A percentile compares a stretch with the other conserved stretches of the same genome.
phyloP scores from a whole-genome alignment of 2,888 invertebrate genomes.

The Dasysyrphus tricinctus region DNA sequence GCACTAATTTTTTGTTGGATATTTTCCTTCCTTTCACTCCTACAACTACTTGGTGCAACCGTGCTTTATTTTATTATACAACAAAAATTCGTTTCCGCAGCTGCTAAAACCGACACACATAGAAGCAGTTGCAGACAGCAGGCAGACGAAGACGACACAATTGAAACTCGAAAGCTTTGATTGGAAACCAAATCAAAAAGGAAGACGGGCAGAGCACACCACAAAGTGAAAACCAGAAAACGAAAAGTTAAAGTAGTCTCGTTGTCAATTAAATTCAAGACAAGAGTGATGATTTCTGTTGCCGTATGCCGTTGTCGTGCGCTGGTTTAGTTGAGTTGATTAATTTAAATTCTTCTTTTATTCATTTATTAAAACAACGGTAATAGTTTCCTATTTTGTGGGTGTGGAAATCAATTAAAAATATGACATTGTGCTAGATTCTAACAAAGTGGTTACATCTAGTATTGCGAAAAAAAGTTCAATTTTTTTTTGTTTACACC shows the following conservation, averaged over 20 bases:
- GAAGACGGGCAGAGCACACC: not conserved
- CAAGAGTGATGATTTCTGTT: constrained; percentile 3
- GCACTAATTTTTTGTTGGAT: not conserved
- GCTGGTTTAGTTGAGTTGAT: constrained; percentile 19
- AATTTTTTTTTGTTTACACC: constrained; percentile 69
- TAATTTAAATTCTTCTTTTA: not conserved
- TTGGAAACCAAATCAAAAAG: not conserved
- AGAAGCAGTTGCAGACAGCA: constrained; percentile 7
- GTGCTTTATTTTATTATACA: not conserved
- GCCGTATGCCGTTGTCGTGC: not conserved
- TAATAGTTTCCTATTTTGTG: constrained; percentile 13
- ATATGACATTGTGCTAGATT: constrained; percentile 19
- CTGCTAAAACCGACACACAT: not conserved
- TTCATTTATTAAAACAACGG: constrained; percentile 14
- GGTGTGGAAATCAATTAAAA: constrained; percentile 4
- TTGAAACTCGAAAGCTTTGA: not conserved
- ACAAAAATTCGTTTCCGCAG: constrained; percentile 9
- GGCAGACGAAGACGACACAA: not conserved
- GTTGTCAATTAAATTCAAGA: constrained; percentile 39
- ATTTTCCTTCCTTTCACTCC: constrained; percentile 12
- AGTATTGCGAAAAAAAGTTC: constrained; percentile 43
- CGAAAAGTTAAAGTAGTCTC: constrained; percentile 2
- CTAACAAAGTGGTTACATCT: constrained; percentile 55
- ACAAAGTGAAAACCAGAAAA: constrained; percentile 10
- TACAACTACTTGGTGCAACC: not conserved